Evolutionary conservation across 2,113 vertebrate genomes (phyloP).

Genomic region (Onychostoma macrolepis): DNA sequence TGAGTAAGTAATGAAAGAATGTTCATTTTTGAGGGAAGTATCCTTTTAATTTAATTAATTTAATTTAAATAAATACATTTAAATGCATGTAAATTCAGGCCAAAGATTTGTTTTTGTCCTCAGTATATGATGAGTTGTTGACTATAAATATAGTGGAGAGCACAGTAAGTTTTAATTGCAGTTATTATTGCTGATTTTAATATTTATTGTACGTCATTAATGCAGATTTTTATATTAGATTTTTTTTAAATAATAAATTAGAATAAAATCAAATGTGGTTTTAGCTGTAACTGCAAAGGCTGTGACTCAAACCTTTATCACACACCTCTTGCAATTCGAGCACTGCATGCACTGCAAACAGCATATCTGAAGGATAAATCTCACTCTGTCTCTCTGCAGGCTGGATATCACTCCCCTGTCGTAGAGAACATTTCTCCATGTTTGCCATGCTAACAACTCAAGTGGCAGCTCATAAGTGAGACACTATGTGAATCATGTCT

Average conservation of each 20-base stretch:
- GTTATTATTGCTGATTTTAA: not conserved
- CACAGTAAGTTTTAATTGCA: not conserved
- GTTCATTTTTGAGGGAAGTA: too few relatives aligned
- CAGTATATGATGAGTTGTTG: not conserved
- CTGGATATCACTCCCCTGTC: not conserved
- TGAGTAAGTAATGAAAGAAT: too few relatives aligned
- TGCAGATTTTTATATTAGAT: not conserved
- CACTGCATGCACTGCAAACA: not conserved
- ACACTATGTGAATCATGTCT: slow-evolving; percentile 3
- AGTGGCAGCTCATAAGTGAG: not conserved
- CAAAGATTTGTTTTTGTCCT: not conserved
- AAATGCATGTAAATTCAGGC: too few relatives aligned
- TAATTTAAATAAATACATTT: too few relatives aligned
- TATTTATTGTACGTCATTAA: not conserved
- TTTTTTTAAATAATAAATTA: not conserved
- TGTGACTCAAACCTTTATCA: not conserved
- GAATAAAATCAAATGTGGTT: not conserved
- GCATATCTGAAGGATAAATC: not conserved
- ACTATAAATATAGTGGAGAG: not conserved
- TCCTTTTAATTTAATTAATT: too few relatives aligned
- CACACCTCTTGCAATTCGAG: not conserved
- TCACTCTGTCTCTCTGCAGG: not conserved
- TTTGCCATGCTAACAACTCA: slow-evolving; percentile 19
- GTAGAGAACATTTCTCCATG: not conserved
- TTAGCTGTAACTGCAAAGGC: not conserved